Conservation (phyloP, 2,113 vertebrate species). For the Psephotus haematonotus region DNA sequence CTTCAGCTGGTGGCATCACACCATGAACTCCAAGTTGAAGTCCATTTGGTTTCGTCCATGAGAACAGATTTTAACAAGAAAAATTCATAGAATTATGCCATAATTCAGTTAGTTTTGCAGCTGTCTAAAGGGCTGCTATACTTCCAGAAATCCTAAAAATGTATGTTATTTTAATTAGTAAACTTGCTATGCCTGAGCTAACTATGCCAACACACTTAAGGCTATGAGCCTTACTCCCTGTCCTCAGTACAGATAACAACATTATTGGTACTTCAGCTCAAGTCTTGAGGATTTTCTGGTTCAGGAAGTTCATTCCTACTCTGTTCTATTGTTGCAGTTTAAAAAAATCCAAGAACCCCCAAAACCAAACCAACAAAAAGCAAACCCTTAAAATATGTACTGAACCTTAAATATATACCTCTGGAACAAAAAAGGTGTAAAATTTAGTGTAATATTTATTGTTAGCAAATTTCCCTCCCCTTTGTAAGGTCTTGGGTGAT, state of each 20-base stretch:
- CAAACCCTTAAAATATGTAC: rapidly evolving
- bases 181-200: background rate
- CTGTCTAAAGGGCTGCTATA: background rate
- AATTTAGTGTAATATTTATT: background rate
- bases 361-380: background rate
- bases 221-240: background rate
- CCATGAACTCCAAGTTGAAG: background rate
- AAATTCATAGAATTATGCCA: background rate
- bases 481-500: background rate
- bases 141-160: background rate
- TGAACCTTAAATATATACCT: background rate
- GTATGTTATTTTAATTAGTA: background rate
- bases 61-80: background rate
- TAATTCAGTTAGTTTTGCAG: background rate
- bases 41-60: background rate
- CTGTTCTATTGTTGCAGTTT: background rate
- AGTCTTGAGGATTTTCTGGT: background rate
- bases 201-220: background rate
- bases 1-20: background rate
- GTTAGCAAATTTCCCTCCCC: background rate
- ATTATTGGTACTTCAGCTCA: background rate
- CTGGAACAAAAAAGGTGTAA: background rate
- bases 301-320: background rate
- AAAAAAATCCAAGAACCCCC: background rate
- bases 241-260: background rate